phyloP scores from a whole-genome alignment of 2,113 vertebrate genomes.

The Rhea americana region DNA sequence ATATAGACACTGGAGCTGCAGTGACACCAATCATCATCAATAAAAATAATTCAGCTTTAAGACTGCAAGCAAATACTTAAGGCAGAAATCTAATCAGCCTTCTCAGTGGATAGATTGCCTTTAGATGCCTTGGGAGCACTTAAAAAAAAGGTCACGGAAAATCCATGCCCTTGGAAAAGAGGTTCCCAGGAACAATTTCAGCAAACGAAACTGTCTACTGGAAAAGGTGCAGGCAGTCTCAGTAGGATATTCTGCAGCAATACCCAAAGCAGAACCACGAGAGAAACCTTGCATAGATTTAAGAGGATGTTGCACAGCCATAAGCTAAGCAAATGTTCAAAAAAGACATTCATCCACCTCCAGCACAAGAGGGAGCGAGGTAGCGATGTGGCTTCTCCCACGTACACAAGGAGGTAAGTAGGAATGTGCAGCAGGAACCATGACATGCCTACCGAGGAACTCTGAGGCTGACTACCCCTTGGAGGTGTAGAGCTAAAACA shows the following conservation, averaged over 20 bases:
- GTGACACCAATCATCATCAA: neutral
- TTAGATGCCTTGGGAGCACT: neutral
- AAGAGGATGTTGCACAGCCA: neutral
- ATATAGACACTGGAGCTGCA: neutral
- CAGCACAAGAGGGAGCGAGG: neutral
- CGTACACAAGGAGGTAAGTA: neutral
- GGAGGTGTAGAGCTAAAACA: constrained; percentile 10
- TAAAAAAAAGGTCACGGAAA: neutral
- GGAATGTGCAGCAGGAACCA: neutral
- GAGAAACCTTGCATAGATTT: neutral
- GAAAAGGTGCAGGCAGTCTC: neutral
- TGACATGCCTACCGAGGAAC: neutral
- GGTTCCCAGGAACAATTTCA: neutral
- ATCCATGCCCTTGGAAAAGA: neutral
- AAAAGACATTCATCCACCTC: neutral
- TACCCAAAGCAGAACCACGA: fast-evolving
- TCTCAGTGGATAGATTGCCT: neutral
- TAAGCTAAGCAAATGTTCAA: neutral
- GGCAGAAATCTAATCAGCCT: neutral
- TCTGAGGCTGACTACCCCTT: neutral
- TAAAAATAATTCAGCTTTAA: neutral
- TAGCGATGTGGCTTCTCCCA: neutral
- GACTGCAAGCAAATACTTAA: neutral
- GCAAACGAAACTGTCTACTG: fast-evolving
- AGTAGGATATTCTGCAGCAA: neutral